phyloP scores from a whole-genome alignment of 1,140 invertebrate genomes.

The Micrasema minimum region DNA sequence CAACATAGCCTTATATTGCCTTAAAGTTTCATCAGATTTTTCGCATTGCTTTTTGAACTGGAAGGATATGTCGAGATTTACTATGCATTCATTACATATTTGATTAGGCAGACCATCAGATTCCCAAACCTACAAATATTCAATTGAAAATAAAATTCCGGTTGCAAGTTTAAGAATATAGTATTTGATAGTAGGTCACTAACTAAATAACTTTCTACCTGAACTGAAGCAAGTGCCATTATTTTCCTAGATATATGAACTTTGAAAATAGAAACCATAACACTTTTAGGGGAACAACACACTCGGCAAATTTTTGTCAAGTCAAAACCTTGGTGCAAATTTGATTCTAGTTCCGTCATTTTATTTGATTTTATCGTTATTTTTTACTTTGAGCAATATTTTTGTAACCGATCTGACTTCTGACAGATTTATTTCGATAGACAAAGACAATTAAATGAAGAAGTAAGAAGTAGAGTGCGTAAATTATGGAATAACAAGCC shows the following conservation, averaged over 20 bases:
- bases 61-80: constrained; percentile 50
- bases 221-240: constrained; percentile 49
- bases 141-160: neutral
- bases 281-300: constrained; percentile 29
- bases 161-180: constrained; percentile 3
- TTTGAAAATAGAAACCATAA: constrained; percentile 49
- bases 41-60: constrained; percentile 52
- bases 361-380: constrained; percentile 22
- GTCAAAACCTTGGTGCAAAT: constrained; percentile 34
- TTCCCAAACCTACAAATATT: constrained; percentile 46
- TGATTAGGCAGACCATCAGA: constrained; percentile 48
- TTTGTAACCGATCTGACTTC: too few species aligned
- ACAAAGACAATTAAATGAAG: neutral
- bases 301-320: constrained; percentile 45
- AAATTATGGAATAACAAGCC: too few species aligned
- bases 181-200: constrained; percentile 15
- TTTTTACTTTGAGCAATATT: constrained; percentile 2
- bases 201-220: constrained; percentile 39
- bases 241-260: constrained; percentile 52
- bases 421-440: constrained; percentile 13
- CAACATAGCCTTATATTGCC: constrained; percentile 38
- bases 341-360: constrained; percentile 32
- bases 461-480: too few species aligned
- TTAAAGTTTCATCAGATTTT: constrained; percentile 41
- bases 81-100: constrained; percentile 51